Evolutionary conservation across 2,888 invertebrate species (phyloP).

Genomic region (Hofmannophila pseudospretella): DNA sequence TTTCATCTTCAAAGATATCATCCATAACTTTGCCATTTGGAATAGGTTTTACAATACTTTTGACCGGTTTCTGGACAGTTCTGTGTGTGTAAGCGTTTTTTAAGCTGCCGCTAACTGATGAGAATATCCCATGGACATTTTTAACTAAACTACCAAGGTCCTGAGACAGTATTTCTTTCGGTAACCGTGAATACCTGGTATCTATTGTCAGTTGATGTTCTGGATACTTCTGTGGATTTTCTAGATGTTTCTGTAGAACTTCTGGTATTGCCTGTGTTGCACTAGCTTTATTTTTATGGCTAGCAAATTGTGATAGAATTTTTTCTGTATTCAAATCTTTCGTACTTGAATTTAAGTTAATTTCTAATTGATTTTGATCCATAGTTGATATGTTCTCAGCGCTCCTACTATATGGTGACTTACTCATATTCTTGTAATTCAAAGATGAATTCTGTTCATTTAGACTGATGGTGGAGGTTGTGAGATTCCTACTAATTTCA

Average conservation of each 20-base stretch:
- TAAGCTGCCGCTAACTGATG: constrained; percentile 63
- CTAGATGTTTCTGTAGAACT: constrained; percentile 9
- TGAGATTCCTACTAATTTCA: constrained; percentile 26
- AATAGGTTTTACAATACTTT: constrained; percentile 35
- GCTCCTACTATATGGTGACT: constrained; percentile 47
- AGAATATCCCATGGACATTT: constrained; percentile 72
- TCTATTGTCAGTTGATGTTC: constrained; percentile 27
- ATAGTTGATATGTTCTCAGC: constrained; percentile 52
- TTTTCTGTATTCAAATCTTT: constrained; percentile 47
- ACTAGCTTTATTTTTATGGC: constrained; percentile 48
- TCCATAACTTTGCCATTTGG: constrained; percentile 60
- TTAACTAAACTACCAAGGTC: constrained; percentile 67
- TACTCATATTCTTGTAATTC: constrained; percentile 26
- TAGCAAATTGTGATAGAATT: constrained; percentile 50
- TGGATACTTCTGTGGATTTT: background rate
- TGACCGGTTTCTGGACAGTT: constrained; percentile 36
- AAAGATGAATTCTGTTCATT: constrained; percentile 30
- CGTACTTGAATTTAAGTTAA: constrained; percentile 24
- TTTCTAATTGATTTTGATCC: constrained; percentile 15
- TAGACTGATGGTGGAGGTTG: constrained; percentile 53
- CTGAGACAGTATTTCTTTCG: constrained; percentile 60
- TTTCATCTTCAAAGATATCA: constrained; percentile 58
- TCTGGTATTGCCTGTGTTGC: constrained; percentile 56
- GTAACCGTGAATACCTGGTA: constrained; percentile 41
- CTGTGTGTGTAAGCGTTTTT: constrained; percentile 64